Percentiles rank a stretch among this genome's conserved stretches.
Conservation (phyloP, 2,888 invertebrate genomes). For the Scrobipalpa costella region DNA sequence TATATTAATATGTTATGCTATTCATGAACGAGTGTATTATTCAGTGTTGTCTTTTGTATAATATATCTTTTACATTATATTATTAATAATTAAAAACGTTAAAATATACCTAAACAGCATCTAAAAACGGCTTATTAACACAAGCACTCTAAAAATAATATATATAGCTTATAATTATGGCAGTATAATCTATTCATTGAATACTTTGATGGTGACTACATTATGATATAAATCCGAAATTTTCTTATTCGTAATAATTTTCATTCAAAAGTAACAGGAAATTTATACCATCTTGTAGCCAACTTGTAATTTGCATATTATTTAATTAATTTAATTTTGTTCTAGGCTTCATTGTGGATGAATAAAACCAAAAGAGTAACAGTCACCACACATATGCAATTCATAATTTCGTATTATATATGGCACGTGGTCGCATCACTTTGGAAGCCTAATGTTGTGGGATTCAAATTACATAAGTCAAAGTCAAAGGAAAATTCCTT, state of each 20-base stretch:
- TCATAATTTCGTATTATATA: too few species aligned
- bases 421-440: too few species aligned
- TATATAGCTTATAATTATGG: conserved; percentile 51
- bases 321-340: background rate
- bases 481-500: too few species aligned
- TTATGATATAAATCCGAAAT: background rate
- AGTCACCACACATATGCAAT: too few species aligned
- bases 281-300: background rate
- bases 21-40: conserved; percentile 1
- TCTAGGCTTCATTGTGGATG: background rate
- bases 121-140: conserved; percentile 33
- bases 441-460: too few species aligned
- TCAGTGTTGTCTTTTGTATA: conserved; percentile 7
- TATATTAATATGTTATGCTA: background rate
- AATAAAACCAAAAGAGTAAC: too few species aligned
- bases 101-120: conserved; percentile 29
- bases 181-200: conserved; percentile 46
- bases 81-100: conserved; percentile 1
- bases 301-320: conserved; percentile 1
- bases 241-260: background rate
- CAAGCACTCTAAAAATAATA: conserved; percentile 50
- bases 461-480: too few species aligned
- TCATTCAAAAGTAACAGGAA: background rate
- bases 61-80: conserved; percentile 7
- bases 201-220: conserved; percentile 35